Base-by-base conservation (phyloP, 1,140 invertebrate genomes). In the Bombus terrestris region DNA sequence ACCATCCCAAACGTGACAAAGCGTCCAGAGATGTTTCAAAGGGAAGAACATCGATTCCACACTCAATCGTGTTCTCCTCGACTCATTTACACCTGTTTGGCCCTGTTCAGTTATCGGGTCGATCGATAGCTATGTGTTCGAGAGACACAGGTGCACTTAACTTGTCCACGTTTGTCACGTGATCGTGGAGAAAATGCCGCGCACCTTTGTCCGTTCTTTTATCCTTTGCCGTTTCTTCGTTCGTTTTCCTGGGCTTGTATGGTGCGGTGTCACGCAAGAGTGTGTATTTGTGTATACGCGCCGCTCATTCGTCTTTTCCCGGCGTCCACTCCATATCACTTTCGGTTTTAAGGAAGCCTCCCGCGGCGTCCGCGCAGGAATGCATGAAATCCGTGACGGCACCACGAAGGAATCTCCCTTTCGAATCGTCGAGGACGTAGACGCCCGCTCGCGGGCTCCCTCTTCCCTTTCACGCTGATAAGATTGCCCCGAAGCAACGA, bases 361-460 rank as follows among this genome's bases (percentile, higher is more conserved):
- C 88, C 79, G 77, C 78, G 75, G 86, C 82, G 89, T 89, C 83
- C 76, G 82, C 82, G 84, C 73, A 90, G 82, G 92, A 93, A 92
- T 92, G 91, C 92, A 89, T 91, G 88, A 92, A 92, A 93, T 92
- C 90, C 91, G 83, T 94, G 93, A 93, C 93, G 89, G 85, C 92
- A 94, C 90, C 87, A 86, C 88, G 88, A 82, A 92, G 90, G 92
- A 94, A 93, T 94, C 90, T 93, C 92, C 82, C 93, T 93, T 94
- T 93, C 93, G 85, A 93, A 93, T 93, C 90, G 89, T 88, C 85
- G 85, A 86, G 66, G 89, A 91, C 93, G 91, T 92, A 89, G 90
- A 91, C 92, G 88, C 89, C 73, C 90, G 88, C 81, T 90, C 86
- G 88, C 84, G 85, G 83, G 57, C 59, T 69, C 76, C 86, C 86